Percentiles rank a stretch among this genome's conserved stretches.
phyloP scores from a whole-genome alignment of 2,113 vertebrate species.

The Origma solitaria region DNA sequence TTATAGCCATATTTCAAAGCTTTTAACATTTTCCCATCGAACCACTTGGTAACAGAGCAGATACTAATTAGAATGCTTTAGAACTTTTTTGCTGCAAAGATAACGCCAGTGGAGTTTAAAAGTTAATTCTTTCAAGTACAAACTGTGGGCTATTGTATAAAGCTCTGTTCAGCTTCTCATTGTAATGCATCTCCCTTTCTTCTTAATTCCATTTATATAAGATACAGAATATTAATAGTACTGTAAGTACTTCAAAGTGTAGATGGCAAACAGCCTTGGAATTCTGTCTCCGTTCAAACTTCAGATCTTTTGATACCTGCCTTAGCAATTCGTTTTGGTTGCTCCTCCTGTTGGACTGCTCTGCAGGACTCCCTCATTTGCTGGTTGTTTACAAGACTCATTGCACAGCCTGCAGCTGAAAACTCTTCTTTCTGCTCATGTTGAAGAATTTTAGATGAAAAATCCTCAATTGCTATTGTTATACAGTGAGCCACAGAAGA shows the following conservation, averaged over 20 bases:
- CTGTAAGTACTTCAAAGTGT: slow-evolving; percentile 50
- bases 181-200: slow-evolving; percentile 29
- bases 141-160: background rate
- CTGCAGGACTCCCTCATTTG: slow-evolving; percentile 64
- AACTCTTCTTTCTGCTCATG: slow-evolving; percentile 76
- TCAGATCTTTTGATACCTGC: slow-evolving; percentile 73
- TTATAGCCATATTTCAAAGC: background rate
- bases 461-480: slow-evolving; percentile 80
- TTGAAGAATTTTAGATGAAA: slow-evolving; percentile 81
- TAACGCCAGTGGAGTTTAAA: background rate
- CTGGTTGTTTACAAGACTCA: slow-evolving; percentile 64
- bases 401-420: slow-evolving; percentile 45
- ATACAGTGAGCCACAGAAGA: slow-evolving; percentile 82
- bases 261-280: slow-evolving; percentile 28
- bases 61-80: slow-evolving; percentile 23
- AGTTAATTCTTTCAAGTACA: slow-evolving; percentile 27
- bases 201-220: slow-evolving; percentile 44
- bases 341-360: slow-evolving; percentile 71
- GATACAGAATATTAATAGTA: slow-evolving; percentile 49
- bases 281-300: slow-evolving; percentile 3
- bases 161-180: background rate
- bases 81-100: slow-evolving; percentile 9
- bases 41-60: background rate
- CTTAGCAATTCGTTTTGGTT: slow-evolving; percentile 87
- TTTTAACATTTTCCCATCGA: background rate